phyloP scores from a whole-genome alignment of 2,888 invertebrate species.

The Cheilosia impressa region DNA sequence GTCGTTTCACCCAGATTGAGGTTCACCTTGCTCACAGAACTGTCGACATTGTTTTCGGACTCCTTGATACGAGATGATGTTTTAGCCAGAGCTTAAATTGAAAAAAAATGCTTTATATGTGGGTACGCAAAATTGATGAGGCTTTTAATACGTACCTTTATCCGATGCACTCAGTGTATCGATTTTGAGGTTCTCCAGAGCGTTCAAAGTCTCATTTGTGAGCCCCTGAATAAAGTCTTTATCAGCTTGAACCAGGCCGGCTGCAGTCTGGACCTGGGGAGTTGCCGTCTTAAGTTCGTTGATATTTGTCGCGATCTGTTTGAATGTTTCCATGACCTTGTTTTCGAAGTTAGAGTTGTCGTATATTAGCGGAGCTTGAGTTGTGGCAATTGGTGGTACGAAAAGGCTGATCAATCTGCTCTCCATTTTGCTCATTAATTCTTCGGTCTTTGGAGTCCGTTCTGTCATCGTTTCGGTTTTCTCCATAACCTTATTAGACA shows the following conservation, averaged over 20 bases:
- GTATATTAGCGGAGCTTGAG: slow-evolving; percentile 77
- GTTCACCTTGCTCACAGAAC: slow-evolving; percentile 85
- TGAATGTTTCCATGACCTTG: slow-evolving; percentile 83
- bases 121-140: background rate
- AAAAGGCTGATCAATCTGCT: slow-evolving; percentile 80
- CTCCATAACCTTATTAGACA: slow-evolving; percentile 78
- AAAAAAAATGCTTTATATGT: slow-evolving; percentile 1
- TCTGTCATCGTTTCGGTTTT: slow-evolving; percentile 80
- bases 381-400: slow-evolving; percentile 75
- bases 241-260: slow-evolving; percentile 82
- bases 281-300: slow-evolving; percentile 80
- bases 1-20: slow-evolving; percentile 86
- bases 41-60: slow-evolving; percentile 84
- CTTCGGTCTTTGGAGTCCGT: slow-evolving; percentile 79
- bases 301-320: slow-evolving; percentile 83
- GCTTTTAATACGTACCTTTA: slow-evolving; percentile 82
- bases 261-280: slow-evolving; percentile 68
- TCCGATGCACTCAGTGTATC: slow-evolving; percentile 84
- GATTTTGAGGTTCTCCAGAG: slow-evolving; percentile 85
- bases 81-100: slow-evolving; percentile 83
- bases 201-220: slow-evolving; percentile 87
- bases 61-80: slow-evolving; percentile 85
- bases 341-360: slow-evolving; percentile 83
- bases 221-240: slow-evolving; percentile 85
- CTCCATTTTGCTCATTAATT: slow-evolving; percentile 81